Evolutionary conservation across 1,140 invertebrate species (phyloP).

Genomic region (Drosophila ercepeae): DNA sequence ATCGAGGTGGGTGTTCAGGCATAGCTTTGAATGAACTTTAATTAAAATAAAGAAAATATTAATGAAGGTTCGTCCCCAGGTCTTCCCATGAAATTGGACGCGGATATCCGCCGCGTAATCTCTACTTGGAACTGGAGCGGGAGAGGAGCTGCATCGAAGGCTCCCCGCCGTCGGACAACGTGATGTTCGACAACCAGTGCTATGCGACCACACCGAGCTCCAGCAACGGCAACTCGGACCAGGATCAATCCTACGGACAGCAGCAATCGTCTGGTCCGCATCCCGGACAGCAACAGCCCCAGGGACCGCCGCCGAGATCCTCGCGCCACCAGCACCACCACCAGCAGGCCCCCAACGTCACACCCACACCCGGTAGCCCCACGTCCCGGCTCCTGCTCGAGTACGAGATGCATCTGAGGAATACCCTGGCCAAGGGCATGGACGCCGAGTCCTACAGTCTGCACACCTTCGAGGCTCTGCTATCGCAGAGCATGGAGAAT

Average conservation of each 20-base stretch:
- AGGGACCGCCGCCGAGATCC: slow-evolving; percentile 54
- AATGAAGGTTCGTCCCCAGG: slow-evolving; percentile 66
- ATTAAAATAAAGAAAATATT: neutral
- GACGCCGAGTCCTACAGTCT: slow-evolving; percentile 97
- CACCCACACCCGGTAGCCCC: slow-evolving; percentile 92
- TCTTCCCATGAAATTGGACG: slow-evolving; percentile 88
- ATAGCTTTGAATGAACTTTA: neutral
- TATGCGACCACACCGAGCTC: slow-evolving; percentile 96
- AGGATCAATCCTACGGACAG: slow-evolving; percentile 89
- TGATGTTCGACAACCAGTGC: slow-evolving; percentile 96
- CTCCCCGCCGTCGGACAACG: slow-evolving; percentile 95
- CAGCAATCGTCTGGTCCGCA: slow-evolving; percentile 84
- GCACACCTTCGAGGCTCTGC: slow-evolving; percentile 95
- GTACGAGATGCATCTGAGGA: slow-evolving; percentile 97
- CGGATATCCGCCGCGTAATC: slow-evolving; percentile 85
- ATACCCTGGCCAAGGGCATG: slow-evolving; percentile 97
- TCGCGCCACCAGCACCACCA: slow-evolving; percentile 74
- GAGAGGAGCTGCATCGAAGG: slow-evolving; percentile 88
- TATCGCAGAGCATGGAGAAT: slow-evolving; percentile 98
- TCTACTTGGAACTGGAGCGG: slow-evolving; percentile 93
- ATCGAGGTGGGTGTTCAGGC: slow-evolving; percentile 80
- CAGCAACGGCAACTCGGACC: slow-evolving; percentile 94
- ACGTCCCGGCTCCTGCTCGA: slow-evolving; percentile 94
- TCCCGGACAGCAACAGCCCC: slow-evolving; percentile 84
- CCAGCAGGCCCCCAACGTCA: slow-evolving; percentile 85